phyloP scores from a whole-genome alignment of 2,113 vertebrate genomes.

The Paradisaea rubra region DNA sequence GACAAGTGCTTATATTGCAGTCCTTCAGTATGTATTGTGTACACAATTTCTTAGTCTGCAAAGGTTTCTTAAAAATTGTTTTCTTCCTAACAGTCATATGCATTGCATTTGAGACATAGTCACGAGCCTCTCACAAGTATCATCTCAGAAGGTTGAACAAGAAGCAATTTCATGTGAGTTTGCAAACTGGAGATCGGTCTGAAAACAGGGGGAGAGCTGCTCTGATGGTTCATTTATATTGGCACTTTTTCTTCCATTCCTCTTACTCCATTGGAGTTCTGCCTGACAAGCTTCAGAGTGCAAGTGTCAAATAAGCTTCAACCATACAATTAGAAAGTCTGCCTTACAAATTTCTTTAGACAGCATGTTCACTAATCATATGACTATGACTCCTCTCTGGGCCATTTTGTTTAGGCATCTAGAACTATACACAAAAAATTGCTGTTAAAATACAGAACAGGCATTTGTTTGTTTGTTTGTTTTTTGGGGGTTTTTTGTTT shows the following conservation, averaged over 20 bases:
- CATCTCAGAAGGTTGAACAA: neutral
- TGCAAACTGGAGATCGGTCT: neutral
- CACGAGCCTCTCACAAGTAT: neutral
- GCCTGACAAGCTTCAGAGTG: neutral
- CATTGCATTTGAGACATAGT: too few relatives aligned
- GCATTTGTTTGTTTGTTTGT: neutral
- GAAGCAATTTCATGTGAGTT: neutral
- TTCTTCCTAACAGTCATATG: neutral
- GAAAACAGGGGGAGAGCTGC: neutral
- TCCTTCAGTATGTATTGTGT: neutral
- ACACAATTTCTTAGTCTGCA: neutral
- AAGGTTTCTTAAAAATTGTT: neutral
- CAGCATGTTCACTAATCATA: neutral
- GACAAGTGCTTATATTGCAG: neutral
- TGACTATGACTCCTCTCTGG: neutral
- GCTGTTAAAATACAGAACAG: neutral
- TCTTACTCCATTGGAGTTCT: neutral
- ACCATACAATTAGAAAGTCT: neutral
- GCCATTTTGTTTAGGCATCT: neutral
- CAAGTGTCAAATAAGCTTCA: neutral
- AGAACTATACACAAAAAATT: neutral
- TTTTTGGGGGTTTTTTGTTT: neutral
- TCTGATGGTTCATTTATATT: neutral
- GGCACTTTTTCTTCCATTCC: neutral
- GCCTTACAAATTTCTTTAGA: neutral